Evolutionary conservation across 2,888 invertebrate species (phyloP).

Genomic region (Tetrapedia diversipes): DNA sequence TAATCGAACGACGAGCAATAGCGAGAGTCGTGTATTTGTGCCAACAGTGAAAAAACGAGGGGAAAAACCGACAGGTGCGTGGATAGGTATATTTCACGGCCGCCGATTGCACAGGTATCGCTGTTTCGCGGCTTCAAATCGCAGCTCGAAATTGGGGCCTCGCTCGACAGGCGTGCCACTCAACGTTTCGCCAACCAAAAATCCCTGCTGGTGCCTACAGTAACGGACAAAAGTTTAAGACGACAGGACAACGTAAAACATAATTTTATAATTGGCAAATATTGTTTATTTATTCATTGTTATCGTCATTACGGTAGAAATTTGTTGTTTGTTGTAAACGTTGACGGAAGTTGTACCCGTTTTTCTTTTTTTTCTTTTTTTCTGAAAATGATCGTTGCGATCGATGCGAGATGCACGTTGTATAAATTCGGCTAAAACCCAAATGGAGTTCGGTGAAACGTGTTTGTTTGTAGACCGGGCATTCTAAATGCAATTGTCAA

Average conservation of each 20-base stretch:
- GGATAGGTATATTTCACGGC: conserved; percentile 28
- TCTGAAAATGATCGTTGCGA: too few species aligned
- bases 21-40: background rate
- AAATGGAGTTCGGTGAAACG: conserved; percentile 6
- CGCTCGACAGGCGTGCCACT: conserved; percentile 37
- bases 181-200: conserved; percentile 38
- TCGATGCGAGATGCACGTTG: conserved; percentile 4
- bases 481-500: conserved; percentile 25
- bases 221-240: too few species aligned
- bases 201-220: conserved; percentile 24
- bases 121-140: conserved; percentile 39
- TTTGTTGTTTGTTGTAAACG: background rate
- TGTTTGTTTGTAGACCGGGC: conserved; percentile 17
- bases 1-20: conserved; percentile 27
- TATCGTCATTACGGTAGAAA: too few species aligned
- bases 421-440: conserved; percentile 13
- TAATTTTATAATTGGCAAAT: too few species aligned
- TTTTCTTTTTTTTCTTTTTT: background rate
- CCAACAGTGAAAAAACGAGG: background rate
- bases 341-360: too few species aligned
- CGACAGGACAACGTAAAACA: too few species aligned
- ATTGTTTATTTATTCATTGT: too few species aligned
- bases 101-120: conserved; percentile 23
- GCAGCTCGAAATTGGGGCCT: conserved; percentile 40
- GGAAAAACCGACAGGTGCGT: conserved; percentile 16